Conservation (phyloP, 2,888 invertebrate species). For the Parthenolecanium corni region DNA sequence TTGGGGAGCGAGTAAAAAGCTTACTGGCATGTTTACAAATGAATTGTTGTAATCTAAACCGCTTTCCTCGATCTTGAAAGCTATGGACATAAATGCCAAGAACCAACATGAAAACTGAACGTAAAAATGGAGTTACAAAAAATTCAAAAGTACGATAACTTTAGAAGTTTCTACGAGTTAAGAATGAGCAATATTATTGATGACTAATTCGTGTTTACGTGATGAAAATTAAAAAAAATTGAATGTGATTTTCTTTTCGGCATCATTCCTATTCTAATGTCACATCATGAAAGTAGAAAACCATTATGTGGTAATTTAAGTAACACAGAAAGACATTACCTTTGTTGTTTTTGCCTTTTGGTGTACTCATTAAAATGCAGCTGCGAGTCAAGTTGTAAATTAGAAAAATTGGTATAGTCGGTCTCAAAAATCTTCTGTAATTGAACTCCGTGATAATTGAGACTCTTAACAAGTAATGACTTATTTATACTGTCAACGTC, state of each 20-base stretch:
- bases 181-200: too few relatives aligned
- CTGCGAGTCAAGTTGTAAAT: conserved; percentile 50
- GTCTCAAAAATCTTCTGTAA: conserved; percentile 79
- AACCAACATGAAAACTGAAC: neutral
- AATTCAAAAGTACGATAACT: too few relatives aligned
- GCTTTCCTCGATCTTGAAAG: conserved; percentile 71
- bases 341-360: conserved; percentile 65
- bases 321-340: conserved; percentile 37
- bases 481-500: conserved; percentile 40
- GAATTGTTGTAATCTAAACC: conserved; percentile 74
- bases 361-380: conserved; percentile 63
- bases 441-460: conserved; percentile 78
- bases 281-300: neutral
- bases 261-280: neutral
- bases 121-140: too few relatives aligned
- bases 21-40: conserved; percentile 71
- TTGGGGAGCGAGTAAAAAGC: conserved; percentile 48
- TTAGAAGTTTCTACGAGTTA: too few relatives aligned
- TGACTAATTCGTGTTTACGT: too few relatives aligned
- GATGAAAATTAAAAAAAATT: too few relatives aligned
- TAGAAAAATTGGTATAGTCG: conserved; percentile 62
- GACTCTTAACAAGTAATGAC: conserved; percentile 53
- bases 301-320: neutral
- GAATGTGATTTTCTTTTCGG: neutral
- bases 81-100: conserved; percentile 35